phyloP scores from a whole-genome alignment of 2,888 invertebrate species.

The Chloroclystis v-ata region DNA sequence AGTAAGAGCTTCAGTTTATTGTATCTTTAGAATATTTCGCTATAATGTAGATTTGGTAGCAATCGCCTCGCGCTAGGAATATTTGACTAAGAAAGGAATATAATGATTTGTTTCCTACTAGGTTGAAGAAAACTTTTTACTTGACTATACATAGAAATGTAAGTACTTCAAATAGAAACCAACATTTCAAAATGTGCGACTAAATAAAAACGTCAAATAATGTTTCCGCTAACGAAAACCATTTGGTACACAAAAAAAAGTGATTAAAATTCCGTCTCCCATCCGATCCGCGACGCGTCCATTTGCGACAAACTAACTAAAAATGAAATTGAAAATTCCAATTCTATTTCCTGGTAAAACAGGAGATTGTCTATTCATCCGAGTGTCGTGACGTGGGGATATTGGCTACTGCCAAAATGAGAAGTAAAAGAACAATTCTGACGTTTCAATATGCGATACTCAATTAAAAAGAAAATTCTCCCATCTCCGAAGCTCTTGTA shows the following conservation, averaged over 20 bases:
- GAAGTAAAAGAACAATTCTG: constrained; percentile 74
- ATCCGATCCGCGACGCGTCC: constrained; percentile 35
- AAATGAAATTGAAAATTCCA: constrained; percentile 67
- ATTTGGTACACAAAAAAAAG: constrained; percentile 10
- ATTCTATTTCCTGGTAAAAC: constrained; percentile 70
- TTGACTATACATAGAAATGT: too few relatives aligned
- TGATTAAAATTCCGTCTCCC: constrained; percentile 18
- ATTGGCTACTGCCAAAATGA: constrained; percentile 70
- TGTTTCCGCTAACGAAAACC: constrained; percentile 1
- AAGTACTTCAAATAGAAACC: too few relatives aligned
- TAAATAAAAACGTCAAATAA: neutral
- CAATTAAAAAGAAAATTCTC: constrained; percentile 24
- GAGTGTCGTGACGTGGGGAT: constrained; percentile 68
- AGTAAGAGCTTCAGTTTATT: too few relatives aligned
- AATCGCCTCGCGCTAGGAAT: too few relatives aligned
- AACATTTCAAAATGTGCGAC: neutral
- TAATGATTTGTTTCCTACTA: too few relatives aligned
- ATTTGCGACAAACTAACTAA: constrained; percentile 54
- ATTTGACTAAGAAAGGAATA: too few relatives aligned
- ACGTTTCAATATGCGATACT: constrained; percentile 69
- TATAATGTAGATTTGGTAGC: too few relatives aligned
- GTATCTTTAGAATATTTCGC: too few relatives aligned
- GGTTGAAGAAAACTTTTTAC: too few relatives aligned
- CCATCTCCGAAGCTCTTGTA: constrained; percentile 47
- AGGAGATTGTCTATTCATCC: constrained; percentile 66